Percentiles rank a stretch among this genome's conserved stretches.
These are phyloP conservation scores for Melanotaenia boesemani DNA, from an alignment of 2,797 vertebrate genomes.

Conservation along the genomic window DNA sequence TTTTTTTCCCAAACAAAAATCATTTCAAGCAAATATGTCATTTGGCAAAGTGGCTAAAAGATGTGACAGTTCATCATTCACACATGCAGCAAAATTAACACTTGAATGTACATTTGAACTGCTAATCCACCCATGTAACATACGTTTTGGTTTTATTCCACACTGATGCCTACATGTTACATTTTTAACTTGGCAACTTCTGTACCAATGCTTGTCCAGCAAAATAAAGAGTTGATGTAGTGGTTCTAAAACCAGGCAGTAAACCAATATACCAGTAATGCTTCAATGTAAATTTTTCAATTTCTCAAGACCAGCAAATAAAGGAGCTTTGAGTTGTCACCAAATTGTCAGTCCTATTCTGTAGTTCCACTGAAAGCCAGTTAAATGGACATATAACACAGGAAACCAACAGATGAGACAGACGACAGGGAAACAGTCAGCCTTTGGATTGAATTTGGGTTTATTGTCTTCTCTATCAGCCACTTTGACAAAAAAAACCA, in stretches of 20 bases:
- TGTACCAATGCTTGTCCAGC: neutral
- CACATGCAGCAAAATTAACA: neutral
- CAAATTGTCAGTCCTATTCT: neutral
- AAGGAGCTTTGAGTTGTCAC: neutral
- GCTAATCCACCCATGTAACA: constrained; percentile 4
- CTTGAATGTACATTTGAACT: neutral
- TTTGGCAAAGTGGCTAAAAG: constrained; percentile 13
- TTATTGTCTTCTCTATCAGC: neutral
- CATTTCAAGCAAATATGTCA: neutral
- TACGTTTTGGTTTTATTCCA: neutral
- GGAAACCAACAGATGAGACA: neutral
- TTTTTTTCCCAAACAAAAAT: neutral
- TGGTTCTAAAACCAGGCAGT: neutral
- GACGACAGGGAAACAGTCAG: neutral
- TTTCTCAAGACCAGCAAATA: neutral
- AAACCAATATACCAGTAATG: too few species aligned
- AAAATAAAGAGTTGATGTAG: neutral
- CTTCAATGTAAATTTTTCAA: neutral
- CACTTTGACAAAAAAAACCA: neutral
- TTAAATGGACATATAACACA: neutral
- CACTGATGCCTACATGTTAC: neutral
- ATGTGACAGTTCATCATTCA: neutral
- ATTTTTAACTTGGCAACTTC: neutral
- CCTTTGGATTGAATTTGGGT: neutral
- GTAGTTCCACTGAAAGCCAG: neutral